Base-by-base conservation (phyloP, 37 sponge, comb jelly and placozoan species). In the Cladorhizidae sp. region DNA sequence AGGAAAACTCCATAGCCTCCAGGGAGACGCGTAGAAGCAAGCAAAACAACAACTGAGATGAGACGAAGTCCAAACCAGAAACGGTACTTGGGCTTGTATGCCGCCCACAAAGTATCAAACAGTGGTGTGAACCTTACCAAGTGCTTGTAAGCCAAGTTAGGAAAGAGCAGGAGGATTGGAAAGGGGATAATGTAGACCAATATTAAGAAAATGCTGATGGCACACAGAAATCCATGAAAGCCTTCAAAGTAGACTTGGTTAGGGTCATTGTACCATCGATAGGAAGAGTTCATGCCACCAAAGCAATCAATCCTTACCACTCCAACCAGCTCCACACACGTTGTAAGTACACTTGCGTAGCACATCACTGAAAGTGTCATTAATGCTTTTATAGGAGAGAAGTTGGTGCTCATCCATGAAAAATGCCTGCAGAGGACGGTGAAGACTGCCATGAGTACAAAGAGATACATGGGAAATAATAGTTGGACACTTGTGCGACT, bases 401-500 rank as follows among this genome's bases (percentile, higher is more conserved):
- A 85, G 1, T 38, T 11, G 11, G 31, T 31, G 33, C 58, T 79
- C 23, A 68, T 17, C 59, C 56, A 54, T 70, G 55, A 36, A 29
- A 15, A 42, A 6, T 41, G 20, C 8, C 76, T 37, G 21, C 57
- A 67, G 5, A 83, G 22, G 39, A 74, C 0, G 6, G 61, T 75
- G 29, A 73, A 74, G 2, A 73, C 33, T 14, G 41, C 25, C 76
- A 80, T 69, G 0, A 89, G 79, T 12, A 80, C 31, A 43, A 57
- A 78, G 38, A 89, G 70, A 74, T 89, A 89, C 25, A 43, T 32
- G 2, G 84, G 84, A 45, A 89, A 89, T 0, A 73, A 45, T 25
- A 89, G 43, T 39, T 83, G 77, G 23, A 89, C 49, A 3, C 73
- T 69, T 23, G 52, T 68, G 21, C 67, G 75, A 15, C 58, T 38